These are phyloP conservation scores for Rugalucina vietnamica DNA, from an alignment of 2,888 invertebrate species.

Conservation along the genomic window DNA sequence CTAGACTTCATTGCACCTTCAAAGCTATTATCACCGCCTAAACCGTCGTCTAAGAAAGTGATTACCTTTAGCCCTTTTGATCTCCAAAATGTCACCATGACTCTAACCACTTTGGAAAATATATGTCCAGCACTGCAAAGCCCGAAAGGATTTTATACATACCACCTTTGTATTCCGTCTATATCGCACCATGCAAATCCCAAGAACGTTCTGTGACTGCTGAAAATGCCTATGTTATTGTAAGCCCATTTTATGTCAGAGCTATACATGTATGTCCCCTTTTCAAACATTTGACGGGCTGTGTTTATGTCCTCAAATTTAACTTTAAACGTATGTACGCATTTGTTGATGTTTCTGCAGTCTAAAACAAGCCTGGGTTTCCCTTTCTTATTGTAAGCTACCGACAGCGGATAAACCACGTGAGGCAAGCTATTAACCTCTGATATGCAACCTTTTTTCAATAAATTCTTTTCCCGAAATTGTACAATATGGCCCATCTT, in stretches of 20 bases:
- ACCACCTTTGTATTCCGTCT: background rate
- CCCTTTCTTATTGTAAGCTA: constrained; percentile 23
- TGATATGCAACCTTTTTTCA: constrained; percentile 13
- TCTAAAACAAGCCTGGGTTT: constrained; percentile 14
- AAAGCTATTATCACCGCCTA: constrained; percentile 19
- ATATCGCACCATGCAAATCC: constrained; percentile 36
- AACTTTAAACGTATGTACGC: too few species aligned
- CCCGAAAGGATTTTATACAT: constrained; percentile 36
- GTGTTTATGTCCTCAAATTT: constrained; percentile 33
- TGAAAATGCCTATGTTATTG: constrained; percentile 40
- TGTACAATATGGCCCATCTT: too few species aligned
- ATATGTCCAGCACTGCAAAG: constrained; percentile 30
- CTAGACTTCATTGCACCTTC: background rate
- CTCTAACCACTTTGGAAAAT: constrained; percentile 37
- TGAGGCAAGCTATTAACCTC: background rate
- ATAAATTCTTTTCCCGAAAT: constrained; percentile 8
- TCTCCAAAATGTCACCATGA: constrained; percentile 20
- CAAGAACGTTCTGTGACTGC: constrained; percentile 31
- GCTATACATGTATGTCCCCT: constrained; percentile 12
- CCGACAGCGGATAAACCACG: constrained; percentile 12
- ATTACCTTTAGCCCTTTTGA: constrained; percentile 28
- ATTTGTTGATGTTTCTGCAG: constrained; percentile 19
- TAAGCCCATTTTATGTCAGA: constrained; percentile 32
- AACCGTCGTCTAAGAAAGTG: constrained; percentile 39
- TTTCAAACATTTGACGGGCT: constrained; percentile 23